Conservation (phyloP, 2,113 vertebrate genomes). For the Castor canadensis region DNA sequence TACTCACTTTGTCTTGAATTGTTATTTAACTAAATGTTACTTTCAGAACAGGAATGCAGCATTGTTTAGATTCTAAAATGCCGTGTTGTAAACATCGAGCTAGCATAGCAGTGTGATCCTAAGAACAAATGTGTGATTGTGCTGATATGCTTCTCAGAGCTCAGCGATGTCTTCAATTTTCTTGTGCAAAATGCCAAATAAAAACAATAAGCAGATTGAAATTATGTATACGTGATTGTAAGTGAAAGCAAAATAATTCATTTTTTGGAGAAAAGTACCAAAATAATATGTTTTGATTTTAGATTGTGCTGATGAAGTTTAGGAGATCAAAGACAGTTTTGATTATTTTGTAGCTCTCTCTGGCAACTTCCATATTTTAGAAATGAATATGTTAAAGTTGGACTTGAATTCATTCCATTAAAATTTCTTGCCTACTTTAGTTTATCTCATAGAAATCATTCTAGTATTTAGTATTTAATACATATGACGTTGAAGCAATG, state of each 20-base stretch:
- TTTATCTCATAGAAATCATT: conserved; percentile 52
- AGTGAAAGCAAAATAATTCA: conserved; percentile 62
- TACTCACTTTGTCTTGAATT: conserved; percentile 3
- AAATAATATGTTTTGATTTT: conserved; percentile 37
- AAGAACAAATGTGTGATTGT: conserved; percentile 33
- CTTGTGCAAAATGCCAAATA: conserved; percentile 50
- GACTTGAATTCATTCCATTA: conserved; percentile 14
- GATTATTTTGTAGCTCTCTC: conserved; percentile 20
- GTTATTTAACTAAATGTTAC: background rate
- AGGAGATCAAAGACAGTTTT: conserved; percentile 20
- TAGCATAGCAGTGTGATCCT: background rate
- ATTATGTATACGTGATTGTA: conserved; percentile 66
- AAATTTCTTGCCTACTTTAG: conserved; percentile 45
- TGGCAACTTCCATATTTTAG: conserved; percentile 9
- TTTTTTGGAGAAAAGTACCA: conserved; percentile 20
- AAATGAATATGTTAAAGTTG: conserved; percentile 37
- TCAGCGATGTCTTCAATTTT: conserved; percentile 58
- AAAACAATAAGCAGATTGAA: conserved; percentile 63
- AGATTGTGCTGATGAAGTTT: conserved; percentile 24
- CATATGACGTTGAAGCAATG: background rate
- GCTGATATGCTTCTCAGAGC: conserved; percentile 49
- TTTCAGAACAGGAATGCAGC: background rate
- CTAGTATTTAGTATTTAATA: conserved; percentile 3
- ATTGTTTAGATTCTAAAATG: conserved; percentile 60
- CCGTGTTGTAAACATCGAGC: conserved; percentile 58